Conservation (phyloP, 2,888 invertebrate species). For the Julus scandinavius region DNA sequence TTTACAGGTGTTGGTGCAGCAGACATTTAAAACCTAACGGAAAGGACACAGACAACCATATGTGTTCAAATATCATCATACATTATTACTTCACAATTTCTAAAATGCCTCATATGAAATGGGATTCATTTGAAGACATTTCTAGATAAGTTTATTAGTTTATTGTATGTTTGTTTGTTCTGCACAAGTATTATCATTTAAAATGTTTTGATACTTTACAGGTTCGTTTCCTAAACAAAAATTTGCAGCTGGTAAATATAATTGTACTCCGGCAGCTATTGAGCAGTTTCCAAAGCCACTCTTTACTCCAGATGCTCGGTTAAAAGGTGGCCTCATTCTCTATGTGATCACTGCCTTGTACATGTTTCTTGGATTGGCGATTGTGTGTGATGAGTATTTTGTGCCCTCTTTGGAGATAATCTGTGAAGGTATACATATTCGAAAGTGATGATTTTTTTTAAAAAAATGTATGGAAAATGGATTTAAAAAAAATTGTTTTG, state of each 20-base stretch:
- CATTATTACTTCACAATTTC: too few relatives aligned
- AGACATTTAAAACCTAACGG: too few relatives aligned
- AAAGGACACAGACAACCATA: too few relatives aligned
- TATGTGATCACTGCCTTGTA: slow-evolving; percentile 59
- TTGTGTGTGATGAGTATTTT: slow-evolving; percentile 61
- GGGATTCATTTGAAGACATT: too few relatives aligned
- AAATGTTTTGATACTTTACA: background rate
- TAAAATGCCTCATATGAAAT: too few relatives aligned
- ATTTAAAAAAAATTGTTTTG: too few relatives aligned
- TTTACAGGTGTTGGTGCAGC: too few relatives aligned
- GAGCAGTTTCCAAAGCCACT: slow-evolving; percentile 60
- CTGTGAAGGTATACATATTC: slow-evolving; percentile 14
- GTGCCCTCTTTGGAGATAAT: slow-evolving; percentile 60
- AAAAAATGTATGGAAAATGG: too few relatives aligned
- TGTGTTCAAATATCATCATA: too few relatives aligned
- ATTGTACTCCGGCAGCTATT: slow-evolving; percentile 60
- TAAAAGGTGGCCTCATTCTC: slow-evolving; percentile 58
- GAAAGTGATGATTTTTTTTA: too few relatives aligned
- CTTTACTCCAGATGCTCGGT: slow-evolving; percentile 57
- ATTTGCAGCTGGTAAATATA: background rate
- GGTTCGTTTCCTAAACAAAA: background rate
- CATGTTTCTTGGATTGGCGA: slow-evolving; percentile 60
- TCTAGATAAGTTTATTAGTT: too few relatives aligned
- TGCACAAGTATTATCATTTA: too few relatives aligned
- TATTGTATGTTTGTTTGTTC: background rate